Evolutionary conservation across 2,797 vertebrate species (phyloP).

Genomic region (Myioborus miniatus): DNA sequence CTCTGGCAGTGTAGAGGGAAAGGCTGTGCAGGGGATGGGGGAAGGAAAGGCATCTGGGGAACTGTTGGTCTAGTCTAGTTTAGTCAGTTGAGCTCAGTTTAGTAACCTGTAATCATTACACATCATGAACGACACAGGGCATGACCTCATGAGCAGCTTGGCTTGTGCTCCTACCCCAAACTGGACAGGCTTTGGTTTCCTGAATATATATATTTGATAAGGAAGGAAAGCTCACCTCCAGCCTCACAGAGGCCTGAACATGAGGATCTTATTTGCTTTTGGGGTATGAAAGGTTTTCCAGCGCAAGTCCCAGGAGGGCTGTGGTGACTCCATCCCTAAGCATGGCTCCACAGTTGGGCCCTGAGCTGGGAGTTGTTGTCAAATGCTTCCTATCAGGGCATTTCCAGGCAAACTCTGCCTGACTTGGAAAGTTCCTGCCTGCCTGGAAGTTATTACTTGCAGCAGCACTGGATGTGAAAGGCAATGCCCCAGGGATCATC

Average conservation of each 20-base stretch:
- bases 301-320: neutral
- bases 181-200: neutral
- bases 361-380: neutral
- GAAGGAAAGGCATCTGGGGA: neutral
- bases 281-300: neutral
- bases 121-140: neutral
- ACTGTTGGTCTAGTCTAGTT: fast-evolving
- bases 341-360: neutral
- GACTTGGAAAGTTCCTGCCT: neutral
- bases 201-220: neutral
- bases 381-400: neutral
- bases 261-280: neutral
- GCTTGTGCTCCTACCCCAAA: neutral
- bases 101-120: neutral
- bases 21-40: neutral
- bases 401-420: neutral
- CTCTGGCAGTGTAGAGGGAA: fast-evolving
- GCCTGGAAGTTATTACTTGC: neutral
- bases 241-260: neutral
- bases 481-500: neutral
- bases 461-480: neutral
- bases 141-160: neutral
- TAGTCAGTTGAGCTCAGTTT: neutral
- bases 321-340: neutral
- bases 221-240: neutral